Base-by-base conservation (phyloP, 2,797 vertebrate genomes). In the Crypturellus tataupa region DNA sequence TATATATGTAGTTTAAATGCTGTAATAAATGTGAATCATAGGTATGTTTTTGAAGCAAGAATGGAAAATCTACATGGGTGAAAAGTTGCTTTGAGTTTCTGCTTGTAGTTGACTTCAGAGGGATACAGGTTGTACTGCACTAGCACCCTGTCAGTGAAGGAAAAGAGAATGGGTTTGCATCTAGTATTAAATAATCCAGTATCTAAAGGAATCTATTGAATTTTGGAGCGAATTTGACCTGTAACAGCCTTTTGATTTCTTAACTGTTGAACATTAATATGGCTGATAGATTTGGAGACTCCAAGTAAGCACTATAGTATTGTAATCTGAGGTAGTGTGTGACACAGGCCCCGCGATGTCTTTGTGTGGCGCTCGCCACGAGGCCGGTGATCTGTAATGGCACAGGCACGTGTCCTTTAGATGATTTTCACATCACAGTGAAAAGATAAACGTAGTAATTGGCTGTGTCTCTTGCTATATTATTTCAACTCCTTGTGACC, bases 301-400 rank as follows among this genome's bases (percentile, higher is more conserved):
- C 9, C 12, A 9, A 31, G 65, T 23, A 47, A 33, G 25, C 39
- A 3, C 42, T 1, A 0, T 24, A 42, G n/a, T 40, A 37, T 31
- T 21, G 20, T 35, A 6, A 40, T 35, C 31, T 16, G 47, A 21
- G 2, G 12, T 10, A 6, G 25, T 2, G 3, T 1, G 16, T 33
- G 20, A 19, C 15, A 6, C 6, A 29, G 65, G 47, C 31, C 4
- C 2, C 1, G 2, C 16, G 13, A n/a, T 0, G 6, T 10, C 15
- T 23, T 7, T 25, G 44, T 10, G 31, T 16, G 29, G 4, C 25
- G 58, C 35, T 67, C 9, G 1, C 39, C 0, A 1, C 4, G 76
- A 62, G 33, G n/a, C 27, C 15, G 3, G 6, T 4, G 40, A 2
- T 60, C n/a, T 47, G 29, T 25, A 7, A 10, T 5, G 16, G 5